Evolutionary conservation across 2,888 invertebrate species (phyloP).

Genomic region (Atethmia centrago): DNA sequence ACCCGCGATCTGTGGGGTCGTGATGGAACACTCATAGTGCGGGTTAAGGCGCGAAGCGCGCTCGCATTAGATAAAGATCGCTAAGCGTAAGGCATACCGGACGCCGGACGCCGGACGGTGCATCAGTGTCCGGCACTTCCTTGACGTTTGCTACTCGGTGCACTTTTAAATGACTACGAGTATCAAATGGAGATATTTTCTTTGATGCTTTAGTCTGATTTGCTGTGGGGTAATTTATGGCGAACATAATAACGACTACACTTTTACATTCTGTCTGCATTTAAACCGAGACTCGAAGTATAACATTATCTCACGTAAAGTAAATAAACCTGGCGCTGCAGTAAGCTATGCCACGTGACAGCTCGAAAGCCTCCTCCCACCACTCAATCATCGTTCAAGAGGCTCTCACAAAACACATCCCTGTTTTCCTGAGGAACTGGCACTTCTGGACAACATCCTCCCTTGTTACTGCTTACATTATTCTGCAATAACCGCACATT

Average conservation of each 20-base stretch:
- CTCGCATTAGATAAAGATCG: slow-evolving; percentile 26
- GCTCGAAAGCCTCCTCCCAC: neutral
- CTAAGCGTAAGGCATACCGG: slow-evolving; percentile 18
- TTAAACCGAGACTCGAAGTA: neutral
- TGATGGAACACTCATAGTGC: slow-evolving; percentile 29
- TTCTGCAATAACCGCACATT: neutral
- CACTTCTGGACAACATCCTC: slow-evolving; percentile 3
- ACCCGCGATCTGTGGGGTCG: slow-evolving; percentile 12
- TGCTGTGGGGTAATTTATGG: neutral
- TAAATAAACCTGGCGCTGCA: neutral
- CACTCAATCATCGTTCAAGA: slow-evolving; percentile 8
- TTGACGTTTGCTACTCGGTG: neutral
- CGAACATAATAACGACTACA: neutral
- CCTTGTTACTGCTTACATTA: neutral
- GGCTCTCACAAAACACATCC: slow-evolving; percentile 9
- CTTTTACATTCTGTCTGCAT: neutral
- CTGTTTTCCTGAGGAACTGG: neutral
- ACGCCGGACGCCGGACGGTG: neutral
- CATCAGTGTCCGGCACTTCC: slow-evolving; percentile 14
- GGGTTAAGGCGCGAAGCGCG: slow-evolving; percentile 8
- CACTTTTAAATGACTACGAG: neutral
- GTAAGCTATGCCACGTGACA: neutral
- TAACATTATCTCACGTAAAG: neutral
- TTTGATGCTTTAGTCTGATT: neutral
- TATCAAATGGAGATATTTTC: neutral